These are phyloP conservation scores for Achlya flavicornis DNA, from an alignment of 2,888 invertebrate species.

Conservation along the genomic window DNA sequence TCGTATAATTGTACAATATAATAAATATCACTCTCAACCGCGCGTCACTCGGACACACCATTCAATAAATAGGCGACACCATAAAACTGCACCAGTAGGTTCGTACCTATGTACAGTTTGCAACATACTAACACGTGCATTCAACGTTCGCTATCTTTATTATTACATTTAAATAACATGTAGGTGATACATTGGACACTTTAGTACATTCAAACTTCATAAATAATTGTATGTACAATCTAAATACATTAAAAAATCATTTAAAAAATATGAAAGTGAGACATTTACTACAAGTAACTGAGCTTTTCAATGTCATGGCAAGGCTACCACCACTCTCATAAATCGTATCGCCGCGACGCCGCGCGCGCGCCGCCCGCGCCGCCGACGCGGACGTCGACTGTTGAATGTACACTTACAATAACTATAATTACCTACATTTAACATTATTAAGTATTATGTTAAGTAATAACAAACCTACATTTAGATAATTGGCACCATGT, in stretches of 20 bases:
- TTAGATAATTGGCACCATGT: slow-evolving; percentile 38
- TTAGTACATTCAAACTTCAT: too few species aligned
- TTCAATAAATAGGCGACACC: slow-evolving; percentile 55
- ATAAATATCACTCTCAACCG: slow-evolving; percentile 63
- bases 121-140: not conserved
- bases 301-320: too few species aligned
- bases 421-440: not conserved
- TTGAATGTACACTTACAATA: not conserved
- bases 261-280: too few species aligned
- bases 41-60: slow-evolving; percentile 43
- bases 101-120: not conserved
- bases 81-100: slow-evolving; percentile 9
- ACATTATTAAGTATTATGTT: not conserved
- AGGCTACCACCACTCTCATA: too few species aligned
- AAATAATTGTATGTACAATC: too few species aligned
- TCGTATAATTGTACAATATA: slow-evolving; percentile 56
- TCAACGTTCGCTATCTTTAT: not conserved
- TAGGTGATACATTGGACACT: not conserved
- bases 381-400: too few species aligned
- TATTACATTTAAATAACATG: not conserved
- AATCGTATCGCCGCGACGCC: too few species aligned
- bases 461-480: slow-evolving; percentile 20
- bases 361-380: too few species aligned
- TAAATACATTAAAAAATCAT: too few species aligned
- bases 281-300: too few species aligned